Evolutionary conservation across 2,888 invertebrate species (phyloP), one percentile per base, ranked within the genome.

Genomic region (Leucoptera coffeella): DNA sequence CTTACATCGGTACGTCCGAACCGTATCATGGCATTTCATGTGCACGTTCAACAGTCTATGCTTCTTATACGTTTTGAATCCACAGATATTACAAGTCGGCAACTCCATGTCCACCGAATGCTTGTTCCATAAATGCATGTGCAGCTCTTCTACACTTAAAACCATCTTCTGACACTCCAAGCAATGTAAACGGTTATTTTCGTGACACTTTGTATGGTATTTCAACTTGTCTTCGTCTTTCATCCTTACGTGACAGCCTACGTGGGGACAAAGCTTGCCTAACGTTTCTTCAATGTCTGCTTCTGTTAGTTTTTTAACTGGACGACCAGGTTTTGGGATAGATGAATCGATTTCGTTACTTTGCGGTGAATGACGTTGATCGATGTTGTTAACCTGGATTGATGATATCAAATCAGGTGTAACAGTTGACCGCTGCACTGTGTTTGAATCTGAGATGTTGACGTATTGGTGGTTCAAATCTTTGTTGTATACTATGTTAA

Each of bases 61-160:
- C 32, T 76, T 71, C 40, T 80, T 82, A 32, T 72, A 78, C 1
- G 83, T 82, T 50, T 84, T 85, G 42, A 80, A 86, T 15, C 75
- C 75, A 43, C 89, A 89, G 33, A 80, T 60, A 38, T 80, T 77
- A 52, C 90, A 91, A 2, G 80, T 75, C 26, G 80, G 82, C 23
- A 91, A 51, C 42, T 89, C 91, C 71, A 88, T 77, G 43, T 90
- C 88, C 7, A 88, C 73, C 24, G 74, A 67, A 47, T 91, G 90
- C 1, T 59, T 43, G 26, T 82, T 75, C 90, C 90, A 91, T 24
- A 90, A 58, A 46, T 91, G 91, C 3, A 81, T 77, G 32, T 84
- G 81, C n/a, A 88, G 45, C 0, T 75, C 67, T 37, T 80, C 79
- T 73, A 85, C 85, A 6, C 73, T 72, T 1, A 48, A 38, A 40